Conservation (phyloP, 2,888 invertebrate genomes). For the Amphipyra tragopoginis region DNA sequence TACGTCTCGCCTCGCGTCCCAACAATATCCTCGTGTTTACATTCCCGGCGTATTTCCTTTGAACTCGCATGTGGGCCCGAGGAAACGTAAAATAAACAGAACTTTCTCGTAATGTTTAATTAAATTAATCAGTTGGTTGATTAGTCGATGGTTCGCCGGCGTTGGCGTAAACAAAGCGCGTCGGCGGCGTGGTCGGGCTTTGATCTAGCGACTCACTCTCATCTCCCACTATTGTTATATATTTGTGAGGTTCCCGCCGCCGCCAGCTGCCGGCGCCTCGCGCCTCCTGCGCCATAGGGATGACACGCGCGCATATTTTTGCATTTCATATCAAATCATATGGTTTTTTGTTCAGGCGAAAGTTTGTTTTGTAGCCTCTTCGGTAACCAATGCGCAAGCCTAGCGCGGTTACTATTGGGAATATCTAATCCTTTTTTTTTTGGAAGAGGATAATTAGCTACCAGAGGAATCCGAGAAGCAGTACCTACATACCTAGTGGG, state of each 20-base stretch:
- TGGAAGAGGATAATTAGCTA: too few species aligned
- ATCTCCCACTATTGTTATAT: constrained; percentile 80
- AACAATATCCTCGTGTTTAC: constrained; percentile 84
- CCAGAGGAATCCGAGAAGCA: too few species aligned
- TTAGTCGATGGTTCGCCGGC: constrained; percentile 87
- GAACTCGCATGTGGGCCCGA: constrained; percentile 89
- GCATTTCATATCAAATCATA: constrained; percentile 17
- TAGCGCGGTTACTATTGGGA: too few species aligned
- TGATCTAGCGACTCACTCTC: constrained; percentile 80
- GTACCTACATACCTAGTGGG: too few species aligned
- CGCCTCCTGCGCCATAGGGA: constrained; percentile 55
- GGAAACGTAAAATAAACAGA: constrained; percentile 89
- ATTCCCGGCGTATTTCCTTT: constrained; percentile 85
- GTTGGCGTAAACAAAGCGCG: constrained; percentile 85
- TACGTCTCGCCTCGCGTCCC: constrained; percentile 66
- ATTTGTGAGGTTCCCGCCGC: constrained; percentile 69
- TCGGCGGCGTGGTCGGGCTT: constrained; percentile 76
- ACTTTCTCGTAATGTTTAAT: constrained; percentile 90
- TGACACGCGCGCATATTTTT: constrained; percentile 44
- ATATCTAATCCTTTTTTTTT: too few species aligned
- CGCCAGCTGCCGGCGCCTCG: constrained; percentile 65
- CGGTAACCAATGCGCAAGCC: too few species aligned
- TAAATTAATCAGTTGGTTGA: constrained; percentile 90
- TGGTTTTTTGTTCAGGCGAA: neutral
- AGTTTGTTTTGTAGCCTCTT: neutral